These are phyloP conservation scores for Drosophila atroscutellata DNA, from an alignment of 2,888 invertebrate species.

Conservation along the genomic window DNA sequence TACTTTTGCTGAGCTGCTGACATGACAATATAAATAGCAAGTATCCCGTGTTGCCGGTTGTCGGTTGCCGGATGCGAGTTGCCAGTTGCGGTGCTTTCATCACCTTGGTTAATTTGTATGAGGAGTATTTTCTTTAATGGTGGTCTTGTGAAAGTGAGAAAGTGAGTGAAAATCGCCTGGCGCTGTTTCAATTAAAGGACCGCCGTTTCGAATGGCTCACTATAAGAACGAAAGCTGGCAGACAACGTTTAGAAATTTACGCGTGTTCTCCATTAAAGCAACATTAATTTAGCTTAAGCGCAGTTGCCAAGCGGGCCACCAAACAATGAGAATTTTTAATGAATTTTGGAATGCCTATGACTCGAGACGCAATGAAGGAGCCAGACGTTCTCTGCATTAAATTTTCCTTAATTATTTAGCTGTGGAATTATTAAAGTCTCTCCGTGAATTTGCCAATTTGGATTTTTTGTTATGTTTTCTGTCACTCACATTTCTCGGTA, in stretches of 20 bases:
- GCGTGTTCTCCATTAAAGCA: constrained; percentile 69
- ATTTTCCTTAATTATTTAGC: constrained; percentile 30
- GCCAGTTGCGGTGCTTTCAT: constrained; percentile 38
- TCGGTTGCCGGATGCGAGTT: constrained; percentile 14
- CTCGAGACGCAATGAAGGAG: constrained; percentile 29
- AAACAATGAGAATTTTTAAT: constrained; percentile 68
- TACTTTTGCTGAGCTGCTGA: constrained; percentile 31
- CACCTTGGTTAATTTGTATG: constrained; percentile 61
- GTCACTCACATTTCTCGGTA: background rate
- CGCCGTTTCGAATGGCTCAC: constrained; percentile 15
- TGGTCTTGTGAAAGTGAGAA: constrained; percentile 12
- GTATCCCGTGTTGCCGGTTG: constrained; percentile 28
- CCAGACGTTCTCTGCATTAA: constrained; percentile 9
- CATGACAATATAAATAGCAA: constrained; percentile 43
- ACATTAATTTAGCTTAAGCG: constrained; percentile 62
- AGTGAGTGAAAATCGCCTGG: constrained; percentile 58
- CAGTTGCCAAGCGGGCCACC: constrained; percentile 29
- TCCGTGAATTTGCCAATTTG: background rate
- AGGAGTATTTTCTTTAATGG: constrained; percentile 54
- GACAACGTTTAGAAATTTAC: constrained; percentile 52
- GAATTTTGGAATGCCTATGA: constrained; percentile 36
- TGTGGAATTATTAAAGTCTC: background rate
- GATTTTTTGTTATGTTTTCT: background rate
- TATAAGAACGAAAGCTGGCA: constrained; percentile 12
- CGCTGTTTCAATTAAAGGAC: constrained; percentile 56